Evolutionary conservation across 2,888 invertebrate species (phyloP), one percentile per base, ranked within the genome.

Genomic region (Drosophila stalkeri): DNA sequence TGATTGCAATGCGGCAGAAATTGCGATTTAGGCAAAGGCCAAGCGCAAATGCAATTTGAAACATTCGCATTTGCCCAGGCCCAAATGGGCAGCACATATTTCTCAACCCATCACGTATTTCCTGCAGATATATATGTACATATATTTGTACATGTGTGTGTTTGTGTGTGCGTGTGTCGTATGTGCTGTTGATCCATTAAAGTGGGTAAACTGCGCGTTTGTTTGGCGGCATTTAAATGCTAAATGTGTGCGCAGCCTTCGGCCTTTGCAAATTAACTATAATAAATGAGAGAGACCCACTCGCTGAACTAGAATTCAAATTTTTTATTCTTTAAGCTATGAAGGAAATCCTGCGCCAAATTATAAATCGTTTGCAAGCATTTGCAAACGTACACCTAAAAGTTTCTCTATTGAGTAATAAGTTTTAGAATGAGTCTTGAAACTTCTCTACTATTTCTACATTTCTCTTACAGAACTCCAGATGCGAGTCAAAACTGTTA

Each of bases 1-100:
- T 85, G 77, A 86, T 88, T 89, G 78, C 88, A 82, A 81, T 90
- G 89, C 89, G 81, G 90, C 85, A 87, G 68, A 82, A 69, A 77
- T 72, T 72, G 76, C 62, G 68, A 84, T 74, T 81, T 72, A 76
- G 73, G 76, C 81, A 85, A 79, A 81, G 81, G 83, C 74, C 82
- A 64, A 52, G 23, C 37, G 63, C 47, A 65, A 60, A 55, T 54
- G 41, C 41, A 64, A 51, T 52, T 46, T 23, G 64, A 43, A 56
- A 18, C 51, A 47, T 18, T 59, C 44, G 60, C 49, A 66, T 72
- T 64, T 68, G 52, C 39, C 37, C 77, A 65, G 54, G 52, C 64
- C 62, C 68, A 84, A 84, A 65, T 75, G 85, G 73, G 55, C 66
- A 65, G 18, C 33, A 16, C 31, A 61, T 31, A 68, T 33, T 44